phyloP scores from a whole-genome alignment of 2,113 vertebrate genomes.

The Cervus canadensis region DNA sequence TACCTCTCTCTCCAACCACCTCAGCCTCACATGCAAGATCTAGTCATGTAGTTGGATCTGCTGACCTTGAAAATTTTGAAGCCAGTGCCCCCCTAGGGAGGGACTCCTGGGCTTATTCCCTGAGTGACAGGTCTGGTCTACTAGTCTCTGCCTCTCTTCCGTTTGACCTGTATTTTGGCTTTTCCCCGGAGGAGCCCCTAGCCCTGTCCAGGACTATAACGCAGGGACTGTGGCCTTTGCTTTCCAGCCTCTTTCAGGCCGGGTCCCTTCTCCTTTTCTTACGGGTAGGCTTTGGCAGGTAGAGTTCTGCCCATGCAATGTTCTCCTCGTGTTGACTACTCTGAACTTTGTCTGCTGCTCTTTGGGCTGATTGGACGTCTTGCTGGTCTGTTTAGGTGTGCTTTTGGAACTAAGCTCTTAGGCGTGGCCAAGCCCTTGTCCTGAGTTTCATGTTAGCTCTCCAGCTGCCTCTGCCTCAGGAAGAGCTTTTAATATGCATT shows the following conservation, averaged over 20 bases:
- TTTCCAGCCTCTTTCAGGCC: neutral
- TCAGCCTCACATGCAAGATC: neutral
- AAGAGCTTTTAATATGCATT: slow-evolving; percentile 27
- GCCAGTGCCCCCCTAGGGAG: neutral
- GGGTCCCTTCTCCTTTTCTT: neutral
- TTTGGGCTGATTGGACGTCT: neutral
- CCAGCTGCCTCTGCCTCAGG: neutral
- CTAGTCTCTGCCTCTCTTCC: neutral
- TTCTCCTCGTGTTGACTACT: neutral
- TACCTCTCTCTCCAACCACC: neutral
- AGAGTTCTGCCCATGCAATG: neutral
- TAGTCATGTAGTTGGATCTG: neutral
- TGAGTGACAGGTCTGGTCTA: neutral
- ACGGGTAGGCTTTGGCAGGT: neutral
- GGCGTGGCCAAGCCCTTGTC: neutral
- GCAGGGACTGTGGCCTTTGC: neutral
- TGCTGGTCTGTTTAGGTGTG: neutral
- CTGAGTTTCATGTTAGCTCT: slow-evolving; percentile 18
- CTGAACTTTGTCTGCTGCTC: neutral
- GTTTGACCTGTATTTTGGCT: neutral
- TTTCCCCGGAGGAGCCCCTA: neutral
- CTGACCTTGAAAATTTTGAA: neutral
- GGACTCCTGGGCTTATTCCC: neutral
- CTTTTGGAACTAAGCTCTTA: slow-evolving; percentile 2
- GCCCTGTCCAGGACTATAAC: neutral